phyloP scores from a whole-genome alignment of 2,113 vertebrate genomes.

The Rhineura floridana region DNA sequence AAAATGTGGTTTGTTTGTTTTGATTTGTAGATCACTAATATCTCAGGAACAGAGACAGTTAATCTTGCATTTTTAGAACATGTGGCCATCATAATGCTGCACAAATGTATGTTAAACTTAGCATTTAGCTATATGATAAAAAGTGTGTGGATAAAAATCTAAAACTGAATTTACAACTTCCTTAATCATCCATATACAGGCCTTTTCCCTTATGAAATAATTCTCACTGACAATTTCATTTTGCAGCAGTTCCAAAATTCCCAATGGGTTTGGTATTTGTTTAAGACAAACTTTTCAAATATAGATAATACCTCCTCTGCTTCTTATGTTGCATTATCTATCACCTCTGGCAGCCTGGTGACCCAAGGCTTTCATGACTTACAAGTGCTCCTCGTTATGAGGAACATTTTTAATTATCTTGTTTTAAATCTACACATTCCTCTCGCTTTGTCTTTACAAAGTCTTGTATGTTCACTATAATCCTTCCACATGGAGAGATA shows the following conservation, averaged over 20 bases:
- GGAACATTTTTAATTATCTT: neutral
- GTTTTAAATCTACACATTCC: neutral
- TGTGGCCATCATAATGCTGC: constrained; percentile 70
- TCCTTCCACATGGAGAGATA: neutral
- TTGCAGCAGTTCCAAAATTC: neutral
- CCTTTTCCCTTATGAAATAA: constrained; percentile 40
- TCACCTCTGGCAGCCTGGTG: neutral
- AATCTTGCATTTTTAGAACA: constrained; percentile 69
- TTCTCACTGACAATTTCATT: neutral
- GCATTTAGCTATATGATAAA: constrained; percentile 71
- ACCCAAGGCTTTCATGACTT: neutral
- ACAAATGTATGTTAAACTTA: constrained; percentile 63
- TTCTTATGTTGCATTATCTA: neutral
- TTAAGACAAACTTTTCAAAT: neutral
- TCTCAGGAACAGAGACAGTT: constrained; percentile 61
- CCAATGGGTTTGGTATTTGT: neutral
- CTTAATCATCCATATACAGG: constrained; percentile 49
- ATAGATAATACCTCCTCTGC: neutral
- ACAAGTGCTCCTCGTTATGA: neutral
- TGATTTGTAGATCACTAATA: neutral
- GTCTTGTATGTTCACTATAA: neutral
- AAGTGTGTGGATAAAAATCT: constrained; percentile 50
- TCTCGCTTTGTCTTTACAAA: neutral
- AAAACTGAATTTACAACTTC: constrained; percentile 26
- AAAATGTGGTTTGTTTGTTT: no score